Evolutionary conservation across 1,140 invertebrate genomes (phyloP), one percentile per base, ranked within the genome.

Genomic region (Tribolium madens): DNA sequence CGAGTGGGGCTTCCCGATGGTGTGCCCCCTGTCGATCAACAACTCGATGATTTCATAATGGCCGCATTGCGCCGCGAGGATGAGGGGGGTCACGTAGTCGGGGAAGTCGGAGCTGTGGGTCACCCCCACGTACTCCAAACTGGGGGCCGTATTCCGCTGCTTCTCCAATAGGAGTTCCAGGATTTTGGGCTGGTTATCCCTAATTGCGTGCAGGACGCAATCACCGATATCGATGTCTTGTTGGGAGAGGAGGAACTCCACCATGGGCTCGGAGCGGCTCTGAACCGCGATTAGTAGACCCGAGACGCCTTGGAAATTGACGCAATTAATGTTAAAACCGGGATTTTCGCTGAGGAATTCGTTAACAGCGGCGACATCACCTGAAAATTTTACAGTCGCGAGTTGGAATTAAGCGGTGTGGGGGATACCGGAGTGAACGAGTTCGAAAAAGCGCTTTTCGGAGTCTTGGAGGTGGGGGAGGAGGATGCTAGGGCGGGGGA

Each of bases 41-140:
- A 92, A 84, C 78, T 89, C 89, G 10, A 94, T 92, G 14, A 92
- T 90, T 81, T 93, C 91, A 79, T 57, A 94, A 80, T 93, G 91
- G 26, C 93, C 92, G 31, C 87, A 87, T 77, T 93, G 91, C 5
- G 92, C 91, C 1, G 93, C 93, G 1, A 94, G 85, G 46, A 92
- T 90, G 10, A 95, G 86, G 0, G 93, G 93, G 0, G 92, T 94
- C 3, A 93, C 88, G 78, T 93, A 89, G 9, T 90, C 88, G 0
- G 91, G 91, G 84, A 93, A 95, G 69, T 91, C 89, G 0, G 88
- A 82, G 36, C 89, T 90, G 57, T 87, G 85, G 0, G 87, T 87
- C 1, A 86, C 85, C 0, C 89, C 88, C 10, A 85, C 86, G 73
- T 84, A 88, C 75, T 90, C 89, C 47, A 89, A 80, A 13, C 86